Evolutionary conservation across 2,888 invertebrate genomes (phyloP).

Genomic region (Oxycera nigricornis): DNA sequence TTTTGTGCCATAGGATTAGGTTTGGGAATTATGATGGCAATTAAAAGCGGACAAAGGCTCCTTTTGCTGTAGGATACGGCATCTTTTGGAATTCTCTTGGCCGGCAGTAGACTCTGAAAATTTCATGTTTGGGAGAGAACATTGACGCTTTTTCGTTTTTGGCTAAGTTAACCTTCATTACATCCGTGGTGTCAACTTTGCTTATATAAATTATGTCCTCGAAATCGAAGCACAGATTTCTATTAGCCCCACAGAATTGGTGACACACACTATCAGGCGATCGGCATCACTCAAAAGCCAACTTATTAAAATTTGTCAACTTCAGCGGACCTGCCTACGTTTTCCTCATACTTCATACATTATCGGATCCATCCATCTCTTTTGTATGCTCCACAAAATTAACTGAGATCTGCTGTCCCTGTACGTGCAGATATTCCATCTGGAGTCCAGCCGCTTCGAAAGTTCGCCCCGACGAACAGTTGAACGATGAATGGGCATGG

Average conservation of each 20-base stretch:
- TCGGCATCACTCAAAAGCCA: constrained; percentile 19
- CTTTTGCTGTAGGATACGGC: no score
- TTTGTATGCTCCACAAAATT: constrained; percentile 22
- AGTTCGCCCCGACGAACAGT: no score
- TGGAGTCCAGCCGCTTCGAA: no score
- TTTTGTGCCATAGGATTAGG: constrained; percentile 2
- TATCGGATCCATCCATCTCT: constrained; percentile 9
- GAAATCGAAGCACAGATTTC: no score
- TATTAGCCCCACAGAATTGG: not conserved
- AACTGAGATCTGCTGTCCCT: constrained; percentile 8
- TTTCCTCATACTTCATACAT: not conserved
- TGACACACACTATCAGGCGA: not conserved
- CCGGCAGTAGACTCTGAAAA: no score
- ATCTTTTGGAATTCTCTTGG: no score
- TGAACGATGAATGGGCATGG: no score
- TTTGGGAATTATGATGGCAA: not conserved
- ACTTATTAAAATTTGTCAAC: constrained; percentile 33
- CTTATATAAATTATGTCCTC: no score
- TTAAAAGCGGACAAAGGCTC: not conserved
- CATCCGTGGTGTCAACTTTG: no score
- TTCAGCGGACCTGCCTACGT: not conserved
- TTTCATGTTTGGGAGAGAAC: no score
- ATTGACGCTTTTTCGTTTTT: no score
- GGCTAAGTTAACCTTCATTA: no score
- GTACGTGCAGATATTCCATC: constrained; percentile 27